Base-by-base conservation (phyloP, 2,797 vertebrate species). In the Babyrousa celebensis region DNA sequence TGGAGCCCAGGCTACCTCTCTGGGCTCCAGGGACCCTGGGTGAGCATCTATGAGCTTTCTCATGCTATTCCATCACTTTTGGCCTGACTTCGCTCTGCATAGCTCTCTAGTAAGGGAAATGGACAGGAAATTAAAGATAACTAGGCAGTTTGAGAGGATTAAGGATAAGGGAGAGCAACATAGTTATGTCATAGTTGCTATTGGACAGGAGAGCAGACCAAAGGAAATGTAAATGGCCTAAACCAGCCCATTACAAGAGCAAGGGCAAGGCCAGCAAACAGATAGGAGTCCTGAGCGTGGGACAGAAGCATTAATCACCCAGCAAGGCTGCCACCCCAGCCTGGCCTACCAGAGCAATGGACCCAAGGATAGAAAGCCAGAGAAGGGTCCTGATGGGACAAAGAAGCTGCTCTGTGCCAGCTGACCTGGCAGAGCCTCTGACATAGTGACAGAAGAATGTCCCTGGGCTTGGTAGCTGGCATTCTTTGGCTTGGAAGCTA, bases 81-180 rank as follows among this genome's bases (percentile, higher is more conserved):
- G 63, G 48, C 56, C 70, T 80, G 60, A 89, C 70, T 94, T 96
- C 88, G n/a, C 48, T 89, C 83, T 71, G 95, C 25, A 89, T 97
- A 92, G 77, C 65, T 93, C 62, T n/a, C 74, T 80, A 95, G 63
- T 95, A 97, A 97, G 96, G 97, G 97, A 98, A 98, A 97, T 97
- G 97, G 98, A 98, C 98, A 97, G 98, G 97, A 98, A 98, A 98
- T 97, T 95, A 95, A 97, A 98, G 98, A 97, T 98, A 98, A 98
- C 96, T 98, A 97, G 97, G 97, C 97, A 97, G 97, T 97, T 98
- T 98, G 97, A 98, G 97, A 98, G 97, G 98, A 97, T 98, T 98
- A 98, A 95, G 96, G 97, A 97, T 98, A 98, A 98, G 97, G 96
- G 96, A 97, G 91, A 98, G 96, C 95, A 98, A 97, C 96, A 96